A percentile compares a stretch with the other conserved stretches of the same genome.
These are phyloP conservation scores for Brachyhypopomus gauderio DNA, from an alignment of 2,113 vertebrate species.

Conservation along the genomic window DNA sequence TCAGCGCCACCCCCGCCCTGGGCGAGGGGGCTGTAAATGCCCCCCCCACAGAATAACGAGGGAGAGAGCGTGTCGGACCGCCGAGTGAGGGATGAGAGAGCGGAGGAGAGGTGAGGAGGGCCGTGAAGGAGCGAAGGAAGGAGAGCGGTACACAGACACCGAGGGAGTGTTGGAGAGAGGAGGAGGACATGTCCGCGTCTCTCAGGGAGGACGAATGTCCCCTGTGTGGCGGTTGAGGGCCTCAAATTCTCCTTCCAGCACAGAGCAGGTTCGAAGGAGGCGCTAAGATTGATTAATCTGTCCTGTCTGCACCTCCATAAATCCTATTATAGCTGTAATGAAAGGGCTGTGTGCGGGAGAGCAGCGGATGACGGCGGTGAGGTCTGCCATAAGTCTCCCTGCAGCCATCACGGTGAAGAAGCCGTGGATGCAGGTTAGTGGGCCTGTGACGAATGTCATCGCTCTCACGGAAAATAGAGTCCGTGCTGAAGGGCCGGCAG, in stretches of 20 bases:
- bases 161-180: constrained; percentile 65
- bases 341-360: constrained; percentile 64
- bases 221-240: constrained; percentile 59
- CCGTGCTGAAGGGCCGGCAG: no score
- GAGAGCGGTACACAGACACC: constrained; percentile 50
- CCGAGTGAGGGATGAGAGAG: constrained; percentile 34
- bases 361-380: constrained; percentile 13
- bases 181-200: constrained; percentile 54
- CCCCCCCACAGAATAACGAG: no score
- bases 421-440: constrained; percentile 62
- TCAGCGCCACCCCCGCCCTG: no score
- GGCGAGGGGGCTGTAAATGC: no score
- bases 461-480: constrained; percentile 52
- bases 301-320: constrained; percentile 66
- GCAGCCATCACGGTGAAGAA: constrained; percentile 67
- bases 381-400: constrained; percentile 55
- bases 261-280: constrained; percentile 54
- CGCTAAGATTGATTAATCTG: constrained; percentile 71
- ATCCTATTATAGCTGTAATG: constrained; percentile 73
- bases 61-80: no score
- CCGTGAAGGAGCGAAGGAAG: constrained; percentile 36
- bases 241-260: constrained; percentile 61
- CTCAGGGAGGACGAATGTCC: constrained; percentile 63
- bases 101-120: constrained; percentile 48
- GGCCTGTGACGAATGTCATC: constrained; percentile 60